A percentile compares a stretch with the other conserved stretches of the same genome.
phyloP scores from a whole-genome alignment of 1,140 invertebrate genomes.

The Stenopsyche tienmushanensis region DNA sequence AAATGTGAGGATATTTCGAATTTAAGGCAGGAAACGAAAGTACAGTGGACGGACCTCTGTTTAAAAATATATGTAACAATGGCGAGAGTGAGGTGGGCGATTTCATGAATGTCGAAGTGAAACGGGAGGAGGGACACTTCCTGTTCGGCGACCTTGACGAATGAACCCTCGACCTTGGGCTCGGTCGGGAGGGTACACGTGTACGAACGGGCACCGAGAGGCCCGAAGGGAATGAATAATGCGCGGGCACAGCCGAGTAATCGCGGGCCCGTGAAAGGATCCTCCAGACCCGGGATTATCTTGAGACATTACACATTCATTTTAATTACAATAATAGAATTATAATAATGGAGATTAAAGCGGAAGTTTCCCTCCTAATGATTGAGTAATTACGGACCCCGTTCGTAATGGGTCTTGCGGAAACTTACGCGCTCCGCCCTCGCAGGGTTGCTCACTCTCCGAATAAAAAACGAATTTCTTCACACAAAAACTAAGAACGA shows the following conservation, averaged over 20 bases:
- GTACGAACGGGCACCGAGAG: neutral
- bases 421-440: too few relatives aligned
- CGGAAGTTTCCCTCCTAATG: too few relatives aligned
- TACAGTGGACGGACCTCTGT: too few relatives aligned
- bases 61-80: too few relatives aligned
- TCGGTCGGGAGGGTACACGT: conserved; percentile 8
- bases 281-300: conserved; percentile 7
- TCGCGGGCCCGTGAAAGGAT: conserved; percentile 13
- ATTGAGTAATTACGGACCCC: too few relatives aligned
- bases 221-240: conserved; percentile 22
- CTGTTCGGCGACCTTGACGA: neutral
- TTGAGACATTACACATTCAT: conserved; percentile 6
- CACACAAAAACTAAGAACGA: too few relatives aligned
- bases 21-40: too few relatives aligned
- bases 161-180: conserved; percentile 17
- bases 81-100: neutral
- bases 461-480: too few relatives aligned
- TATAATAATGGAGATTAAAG: conserved; percentile 3
- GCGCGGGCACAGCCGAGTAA: conserved; percentile 2
- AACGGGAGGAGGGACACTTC: neutral
- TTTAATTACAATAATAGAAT: conserved; percentile 23
- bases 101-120: neutral
- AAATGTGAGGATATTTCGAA: too few relatives aligned
- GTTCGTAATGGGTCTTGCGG: too few relatives aligned
- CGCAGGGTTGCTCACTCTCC: too few relatives aligned